Evolutionary conservation across 2,797 vertebrate genomes (phyloP), one percentile per base, ranked within the genome.

Genomic region (Pseudomugil tenellus): DNA sequence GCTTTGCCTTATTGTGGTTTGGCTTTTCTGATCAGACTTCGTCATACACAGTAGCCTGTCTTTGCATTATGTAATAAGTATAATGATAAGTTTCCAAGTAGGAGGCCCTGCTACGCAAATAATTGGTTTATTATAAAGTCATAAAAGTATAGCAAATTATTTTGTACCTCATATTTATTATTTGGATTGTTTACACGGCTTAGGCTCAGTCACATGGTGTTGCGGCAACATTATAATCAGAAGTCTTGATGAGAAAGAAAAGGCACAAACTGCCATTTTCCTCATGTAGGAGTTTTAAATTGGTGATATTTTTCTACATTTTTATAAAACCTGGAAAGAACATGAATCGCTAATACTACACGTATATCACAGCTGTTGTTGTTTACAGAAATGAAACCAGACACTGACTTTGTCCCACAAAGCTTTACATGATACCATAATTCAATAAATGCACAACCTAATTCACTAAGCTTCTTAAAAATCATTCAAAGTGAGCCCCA

Each of bases 381-480:
- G 35, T 69, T 76, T 28, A 60, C 54, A 58, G 66, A 65, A 70
- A 58, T 80, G 54, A 63, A 79, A 58, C 46, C 69, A 41, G 72
- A 74, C 80, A 4, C 35, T n/a, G 65, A 75, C 53, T 63, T 48
- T 51, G 56, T 91, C 88, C 72, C 90, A 90, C 87, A 79, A 81
- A 60, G 87, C 71, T 91, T 81, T 78, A 59, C 58, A 6, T 3
- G 53, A 7, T 66, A 49, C 31, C 67, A 49, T 79, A 81, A 88
- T 63, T 69, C 37, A 79, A 74, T 85, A 74, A 88, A 88, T 43
- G 73, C 68, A 75, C 83, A 90, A 83, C 79, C 87, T 85, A 89
- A 88, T 84, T 85, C 72, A 53, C 52, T 85, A 89, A 92, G 82
- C 87, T 67, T 64, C 87, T 91, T 86, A 84, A 72, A 84, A 48